Conservation (phyloP, 1,140 invertebrate genomes). For the Pinna nobilis region DNA sequence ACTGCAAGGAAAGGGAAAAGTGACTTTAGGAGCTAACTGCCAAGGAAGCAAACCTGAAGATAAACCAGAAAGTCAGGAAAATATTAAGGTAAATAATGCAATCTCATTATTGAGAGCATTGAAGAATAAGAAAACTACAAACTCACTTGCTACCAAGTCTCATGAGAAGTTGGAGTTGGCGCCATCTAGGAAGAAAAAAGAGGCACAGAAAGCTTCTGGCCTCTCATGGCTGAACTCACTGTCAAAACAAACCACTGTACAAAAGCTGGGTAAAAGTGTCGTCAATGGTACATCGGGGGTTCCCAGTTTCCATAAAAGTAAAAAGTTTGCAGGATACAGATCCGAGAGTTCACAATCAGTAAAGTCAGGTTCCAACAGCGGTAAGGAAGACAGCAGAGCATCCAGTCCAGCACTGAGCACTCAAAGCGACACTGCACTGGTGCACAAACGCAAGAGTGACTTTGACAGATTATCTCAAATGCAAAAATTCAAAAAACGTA, state of each 20-base stretch:
- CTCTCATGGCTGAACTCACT: background rate
- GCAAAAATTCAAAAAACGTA: background rate
- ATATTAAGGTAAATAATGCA: too few species aligned
- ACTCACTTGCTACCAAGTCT: too few species aligned
- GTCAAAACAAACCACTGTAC: too few species aligned
- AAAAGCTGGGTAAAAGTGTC: background rate
- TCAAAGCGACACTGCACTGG: slow-evolving; percentile 15
- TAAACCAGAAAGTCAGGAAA: too few species aligned
- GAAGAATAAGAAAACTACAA: too few species aligned
- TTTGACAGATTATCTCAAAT: background rate
- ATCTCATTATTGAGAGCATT: too few species aligned
- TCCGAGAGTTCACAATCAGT: background rate
- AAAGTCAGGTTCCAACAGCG: background rate
- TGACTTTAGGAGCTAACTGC: too few species aligned
- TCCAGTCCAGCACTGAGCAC: slow-evolving; percentile 28
- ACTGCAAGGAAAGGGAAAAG: too few species aligned
- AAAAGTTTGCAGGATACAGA: slow-evolving; percentile 29
- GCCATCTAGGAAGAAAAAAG: too few species aligned
- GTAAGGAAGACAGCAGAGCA: background rate
- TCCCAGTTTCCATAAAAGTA: slow-evolving; percentile 1
- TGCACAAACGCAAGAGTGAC: slow-evolving; percentile 27
- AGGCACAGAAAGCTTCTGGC: background rate
- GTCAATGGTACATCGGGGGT: background rate
- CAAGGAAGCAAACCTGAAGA: too few species aligned
- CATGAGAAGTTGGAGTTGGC: too few species aligned